Percentiles rank a stretch among this genome's conserved stretches.
These are phyloP conservation scores for Macquaria australasica DNA, from an alignment of 2,113 vertebrate genomes.

Conservation along the genomic window DNA sequence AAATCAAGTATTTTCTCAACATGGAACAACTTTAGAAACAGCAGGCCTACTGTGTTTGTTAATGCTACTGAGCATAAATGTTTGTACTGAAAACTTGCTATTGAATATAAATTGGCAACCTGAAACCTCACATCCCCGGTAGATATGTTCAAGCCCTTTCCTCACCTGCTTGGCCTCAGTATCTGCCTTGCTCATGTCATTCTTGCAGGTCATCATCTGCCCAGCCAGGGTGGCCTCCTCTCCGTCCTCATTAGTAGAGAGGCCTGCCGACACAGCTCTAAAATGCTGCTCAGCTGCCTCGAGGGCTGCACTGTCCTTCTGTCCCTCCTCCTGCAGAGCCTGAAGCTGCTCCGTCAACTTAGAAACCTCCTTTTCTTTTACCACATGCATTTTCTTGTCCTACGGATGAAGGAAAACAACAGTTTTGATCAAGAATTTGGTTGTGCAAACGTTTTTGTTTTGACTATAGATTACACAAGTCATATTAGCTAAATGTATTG, in stretches of 20 bases:
- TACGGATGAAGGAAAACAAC: conserved; percentile 61
- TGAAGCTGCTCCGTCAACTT: conserved; percentile 83
- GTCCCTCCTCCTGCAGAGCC: conserved; percentile 84
- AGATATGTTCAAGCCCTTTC: background rate
- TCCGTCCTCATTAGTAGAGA: conserved; percentile 91
- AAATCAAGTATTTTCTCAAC: background rate
- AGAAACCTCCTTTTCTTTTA: conserved; percentile 91
- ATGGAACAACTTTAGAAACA: background rate
- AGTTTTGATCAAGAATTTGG: background rate
- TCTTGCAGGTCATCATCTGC: conserved; percentile 96
- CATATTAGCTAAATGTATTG: background rate
- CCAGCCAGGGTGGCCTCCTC: conserved; percentile 90
- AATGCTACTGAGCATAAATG: background rate
- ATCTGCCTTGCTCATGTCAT: conserved; percentile 93
- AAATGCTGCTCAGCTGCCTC: conserved; percentile 91
- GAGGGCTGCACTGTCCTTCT: conserved; percentile 84
- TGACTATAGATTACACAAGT: background rate
- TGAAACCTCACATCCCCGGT: background rate
- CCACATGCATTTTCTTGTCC: conserved; percentile 89
- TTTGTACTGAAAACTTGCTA: background rate
- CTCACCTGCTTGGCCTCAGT: conserved; percentile 95
- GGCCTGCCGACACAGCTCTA: conserved; percentile 91
- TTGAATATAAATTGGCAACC: background rate
- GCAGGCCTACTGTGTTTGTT: background rate
- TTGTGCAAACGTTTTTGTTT: background rate